A percentile compares a stretch with the other conserved stretches of the same genome.
Conservation (phyloP, 2,113 vertebrate species). For the Craseonycteris thonglongyai region DNA sequence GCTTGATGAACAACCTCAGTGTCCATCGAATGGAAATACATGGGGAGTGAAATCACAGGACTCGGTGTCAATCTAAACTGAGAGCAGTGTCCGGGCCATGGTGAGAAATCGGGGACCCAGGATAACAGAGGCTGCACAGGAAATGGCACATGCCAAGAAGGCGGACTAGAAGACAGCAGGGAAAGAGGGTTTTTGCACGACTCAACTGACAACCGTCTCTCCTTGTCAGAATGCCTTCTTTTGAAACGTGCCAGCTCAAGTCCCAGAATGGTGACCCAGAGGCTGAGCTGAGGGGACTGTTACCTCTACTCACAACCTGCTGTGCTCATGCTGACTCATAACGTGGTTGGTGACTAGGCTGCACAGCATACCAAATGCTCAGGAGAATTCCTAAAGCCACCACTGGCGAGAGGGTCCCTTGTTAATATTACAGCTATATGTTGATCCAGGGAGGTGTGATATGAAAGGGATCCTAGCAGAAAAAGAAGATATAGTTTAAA, state of each 20-base stretch:
- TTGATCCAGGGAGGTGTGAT: not conserved
- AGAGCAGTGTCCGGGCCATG: not conserved
- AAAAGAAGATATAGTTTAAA: constrained; percentile 19
- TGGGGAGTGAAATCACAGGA: not conserved
- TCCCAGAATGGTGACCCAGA: not conserved
- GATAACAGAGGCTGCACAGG: not conserved
- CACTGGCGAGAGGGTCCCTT: not conserved
- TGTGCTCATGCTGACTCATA: not conserved
- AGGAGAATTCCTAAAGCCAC: not conserved
- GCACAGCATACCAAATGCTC: not conserved
- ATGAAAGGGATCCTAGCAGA: not conserved
- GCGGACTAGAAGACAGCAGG: not conserved
- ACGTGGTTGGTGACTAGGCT: not conserved
- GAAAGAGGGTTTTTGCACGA: not conserved
- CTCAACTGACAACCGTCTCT: not conserved
- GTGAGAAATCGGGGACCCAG: not conserved
- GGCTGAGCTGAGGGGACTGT: not conserved
- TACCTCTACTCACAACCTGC: not conserved
- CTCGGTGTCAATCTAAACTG: not conserved
- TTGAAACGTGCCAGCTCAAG: not conserved
- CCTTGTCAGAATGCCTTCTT: not conserved
- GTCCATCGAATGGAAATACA: not conserved
- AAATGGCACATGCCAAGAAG: not conserved
- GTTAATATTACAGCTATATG: not conserved
- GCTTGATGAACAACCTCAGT: not conserved